A percentile compares a stretch with the other conserved stretches of the same genome.
phyloP scores from a whole-genome alignment of 53 echinoderm and acorn worm genomes.

The Stichopus horrens region DNA sequence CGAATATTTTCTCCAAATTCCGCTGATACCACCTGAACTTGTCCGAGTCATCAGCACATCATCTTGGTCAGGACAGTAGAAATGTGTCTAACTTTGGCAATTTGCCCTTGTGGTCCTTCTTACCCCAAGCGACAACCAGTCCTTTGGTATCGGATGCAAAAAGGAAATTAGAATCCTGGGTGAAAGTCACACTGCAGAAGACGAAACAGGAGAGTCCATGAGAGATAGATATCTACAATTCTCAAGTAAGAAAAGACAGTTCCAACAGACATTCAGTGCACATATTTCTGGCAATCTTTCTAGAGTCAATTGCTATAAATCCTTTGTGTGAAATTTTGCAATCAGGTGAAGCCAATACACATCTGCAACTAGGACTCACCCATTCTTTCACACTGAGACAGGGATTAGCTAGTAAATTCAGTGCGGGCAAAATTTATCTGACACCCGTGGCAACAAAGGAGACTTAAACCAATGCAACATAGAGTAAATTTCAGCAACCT shows the following conservation, averaged over 20 bases:
- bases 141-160: constrained; percentile 77
- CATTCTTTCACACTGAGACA: too few relatives aligned
- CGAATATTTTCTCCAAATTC: too few relatives aligned
- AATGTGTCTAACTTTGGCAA: constrained; percentile 86
- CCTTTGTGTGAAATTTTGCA: background rate
- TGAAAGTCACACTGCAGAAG: constrained; percentile 73
- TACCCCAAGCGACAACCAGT: constrained; percentile 77
- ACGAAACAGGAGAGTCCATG: background rate
- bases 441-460: too few relatives aligned
- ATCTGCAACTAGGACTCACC: too few relatives aligned
- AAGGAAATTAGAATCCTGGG: constrained; percentile 88
- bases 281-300: too few relatives aligned
- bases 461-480: too few relatives aligned
- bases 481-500: too few relatives aligned
- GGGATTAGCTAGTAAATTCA: too few relatives aligned
- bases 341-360: background rate
- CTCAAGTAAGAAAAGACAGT: background rate
- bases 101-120: constrained; percentile 70
- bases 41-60: too few relatives aligned
- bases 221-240: background rate
- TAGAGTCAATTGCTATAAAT: background rate
- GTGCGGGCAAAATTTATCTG: too few relatives aligned
- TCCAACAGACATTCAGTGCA: too few relatives aligned
- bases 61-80: constrained; percentile 23
- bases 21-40: too few relatives aligned